Evolutionary conservation across 2,113 vertebrate species (phyloP).

Genomic region (Elanoides forficatus): DNA sequence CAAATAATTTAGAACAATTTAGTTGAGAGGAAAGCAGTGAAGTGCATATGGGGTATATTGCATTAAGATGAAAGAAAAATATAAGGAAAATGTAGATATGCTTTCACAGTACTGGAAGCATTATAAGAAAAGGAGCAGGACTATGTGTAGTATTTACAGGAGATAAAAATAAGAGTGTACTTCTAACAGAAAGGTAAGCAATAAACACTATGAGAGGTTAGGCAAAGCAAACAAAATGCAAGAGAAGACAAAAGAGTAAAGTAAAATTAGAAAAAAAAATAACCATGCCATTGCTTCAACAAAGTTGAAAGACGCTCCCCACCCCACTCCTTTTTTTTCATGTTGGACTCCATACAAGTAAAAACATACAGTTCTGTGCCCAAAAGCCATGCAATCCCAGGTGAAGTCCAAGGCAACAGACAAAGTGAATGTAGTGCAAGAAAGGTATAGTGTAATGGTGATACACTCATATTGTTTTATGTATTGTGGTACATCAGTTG

Average conservation of each 20-base stretch:
- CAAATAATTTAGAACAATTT: not conserved
- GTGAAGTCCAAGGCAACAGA: not conserved
- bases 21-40: not conserved
- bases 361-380: not conserved
- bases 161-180: not conserved
- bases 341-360: not conserved
- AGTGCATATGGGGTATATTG: not conserved
- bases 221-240: not conserved
- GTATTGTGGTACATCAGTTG: not conserved
- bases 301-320: not conserved
- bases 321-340: not conserved
- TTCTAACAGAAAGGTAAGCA: not conserved
- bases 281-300: not conserved
- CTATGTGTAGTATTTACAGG: not conserved
- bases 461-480: fast-evolving
- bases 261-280: not conserved
- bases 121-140: not conserved
- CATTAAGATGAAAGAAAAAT: not conserved
- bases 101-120: not conserved
- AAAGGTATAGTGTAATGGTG: not conserved
- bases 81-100: not conserved
- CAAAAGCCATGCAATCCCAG: not conserved
- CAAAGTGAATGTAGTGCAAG: not conserved
- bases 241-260: not conserved
- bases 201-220: not conserved